Percentiles rank a stretch among this genome's conserved stretches.
Conservation (phyloP, 2,113 vertebrate species). For the Dasyurus viverrinus region DNA sequence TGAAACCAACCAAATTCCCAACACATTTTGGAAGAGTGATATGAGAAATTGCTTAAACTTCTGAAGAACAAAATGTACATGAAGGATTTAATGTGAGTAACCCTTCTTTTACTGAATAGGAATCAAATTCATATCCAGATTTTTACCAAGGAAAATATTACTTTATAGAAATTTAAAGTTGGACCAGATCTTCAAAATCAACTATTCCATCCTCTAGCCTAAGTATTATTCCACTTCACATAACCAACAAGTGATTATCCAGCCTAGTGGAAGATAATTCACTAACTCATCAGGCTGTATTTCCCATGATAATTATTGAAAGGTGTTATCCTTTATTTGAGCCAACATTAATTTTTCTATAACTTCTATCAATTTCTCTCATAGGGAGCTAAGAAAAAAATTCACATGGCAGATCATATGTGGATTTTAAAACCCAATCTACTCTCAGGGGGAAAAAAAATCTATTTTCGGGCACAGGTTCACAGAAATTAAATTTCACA, state of each 20-base stretch:
- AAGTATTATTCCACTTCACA: background rate
- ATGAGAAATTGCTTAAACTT: background rate
- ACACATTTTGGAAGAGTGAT: background rate
- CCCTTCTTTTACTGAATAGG: background rate
- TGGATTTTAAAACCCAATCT: background rate
- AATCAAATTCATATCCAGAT: background rate
- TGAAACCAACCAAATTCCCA: background rate
- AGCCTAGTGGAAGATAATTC: background rate
- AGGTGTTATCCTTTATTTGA: background rate
- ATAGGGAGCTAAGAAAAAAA: background rate
- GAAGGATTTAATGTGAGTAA: background rate
- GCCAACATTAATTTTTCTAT: background rate
- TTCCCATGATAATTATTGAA: background rate
- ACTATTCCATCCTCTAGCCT: background rate
- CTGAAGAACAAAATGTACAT: background rate
- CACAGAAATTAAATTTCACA: background rate
- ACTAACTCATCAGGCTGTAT: background rate
- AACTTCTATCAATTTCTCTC: background rate
- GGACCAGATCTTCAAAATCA: background rate
- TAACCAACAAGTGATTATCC: background rate
- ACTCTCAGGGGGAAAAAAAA: background rate
- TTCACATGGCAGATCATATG: background rate
- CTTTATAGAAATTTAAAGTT: background rate
- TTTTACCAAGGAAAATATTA: background rate
- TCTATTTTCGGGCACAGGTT: background rate